These are phyloP conservation scores for Gadus macrocephalus DNA, from an alignment of 2,113 vertebrate species.

Conservation along the genomic window DNA sequence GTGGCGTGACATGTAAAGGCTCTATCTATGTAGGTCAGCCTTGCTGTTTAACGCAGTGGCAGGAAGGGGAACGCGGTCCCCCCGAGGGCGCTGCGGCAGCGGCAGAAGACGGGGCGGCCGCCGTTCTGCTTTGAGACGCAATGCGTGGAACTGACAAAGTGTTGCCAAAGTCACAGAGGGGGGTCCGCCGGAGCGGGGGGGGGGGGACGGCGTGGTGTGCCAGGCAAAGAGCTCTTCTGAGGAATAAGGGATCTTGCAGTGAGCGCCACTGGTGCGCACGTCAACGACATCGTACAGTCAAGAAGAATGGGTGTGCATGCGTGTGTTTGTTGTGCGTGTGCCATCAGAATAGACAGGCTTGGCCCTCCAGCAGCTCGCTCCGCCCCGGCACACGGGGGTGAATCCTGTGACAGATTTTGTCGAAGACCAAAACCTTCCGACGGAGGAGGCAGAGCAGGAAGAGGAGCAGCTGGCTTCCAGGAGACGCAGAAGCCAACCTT, in stretches of 20 bases:
- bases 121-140: slow-evolving; percentile 66
- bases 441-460: not conserved
- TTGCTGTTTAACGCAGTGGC: slow-evolving; percentile 66
- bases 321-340: slow-evolving; percentile 33
- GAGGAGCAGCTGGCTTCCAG: not conserved
- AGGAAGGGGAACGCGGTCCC: slow-evolving; percentile 58
- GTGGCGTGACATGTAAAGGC: slow-evolving; percentile 40
- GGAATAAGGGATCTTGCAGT: not conserved
- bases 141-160: slow-evolving; percentile 63
- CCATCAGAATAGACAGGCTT: too few relatives aligned
- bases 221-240: not conserved
- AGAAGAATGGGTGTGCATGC: not conserved
- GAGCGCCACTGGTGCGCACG: not conserved
- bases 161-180: slow-evolving; percentile 64
- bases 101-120: slow-evolving; percentile 57
- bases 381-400: not conserved
- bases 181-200: slow-evolving; percentile 43
- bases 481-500: not conserved
- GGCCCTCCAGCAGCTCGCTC: not conserved
- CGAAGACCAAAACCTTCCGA: not conserved
- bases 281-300: not conserved
- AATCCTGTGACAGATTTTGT: not conserved
- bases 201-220: not conserved
- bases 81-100: slow-evolving; percentile 42
- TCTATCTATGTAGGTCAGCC: slow-evolving; percentile 70